Evolutionary conservation across 2,888 invertebrate species (phyloP), one percentile per base, ranked within the genome.

Genomic region (Serrognathus titanus): DNA sequence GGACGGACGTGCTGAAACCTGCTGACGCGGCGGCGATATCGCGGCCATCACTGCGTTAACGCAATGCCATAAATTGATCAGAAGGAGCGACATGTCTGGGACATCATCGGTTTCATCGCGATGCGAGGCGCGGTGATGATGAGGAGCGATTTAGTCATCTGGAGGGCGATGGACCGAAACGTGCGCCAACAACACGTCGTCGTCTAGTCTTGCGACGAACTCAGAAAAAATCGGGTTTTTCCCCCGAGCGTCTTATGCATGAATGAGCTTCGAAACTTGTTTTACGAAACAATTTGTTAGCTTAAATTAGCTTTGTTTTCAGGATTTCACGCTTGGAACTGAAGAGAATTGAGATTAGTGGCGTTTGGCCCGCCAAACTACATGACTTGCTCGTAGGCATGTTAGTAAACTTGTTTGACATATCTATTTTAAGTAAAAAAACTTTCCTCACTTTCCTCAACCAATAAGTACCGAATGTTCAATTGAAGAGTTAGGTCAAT

Each of bases 41-140:
- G 37, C 37, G 43, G 41, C 55, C 50, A 49, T 50, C 43, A 59
- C 60, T 16, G 16, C 60, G 62, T 64, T 62, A 60, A 60, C 54
- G 60, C 54, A 55, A 59, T 64, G 52, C 57, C 59, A 54, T 62
- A 63, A 63, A 63, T 60, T 63, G 59, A 63, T 63, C 60, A 59
- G 38, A 56, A 57, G 53, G 62, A 63, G 57, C 52, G 56, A 61
- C 57, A 53, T 43, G 20, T 13, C 43, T 3, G 13, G 52, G 53
- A 52, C 54, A 53, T 43, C 56, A 59, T 59, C 51, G 51, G 10
- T 53, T 57, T 60, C 62, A 57, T 61, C 62, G 58, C 57, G 60
- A 60, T 50, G 58, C 50, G 53, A 57, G 48, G 49, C 49, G 46
- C 41, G 35, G 41, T 57, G 59, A 61, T 61, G 59, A 63, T 56